Evolutionary conservation across 2,888 invertebrate species (phyloP), one percentile per base, ranked within the genome.

Genomic region (Reticulitermes lucifugus): DNA sequence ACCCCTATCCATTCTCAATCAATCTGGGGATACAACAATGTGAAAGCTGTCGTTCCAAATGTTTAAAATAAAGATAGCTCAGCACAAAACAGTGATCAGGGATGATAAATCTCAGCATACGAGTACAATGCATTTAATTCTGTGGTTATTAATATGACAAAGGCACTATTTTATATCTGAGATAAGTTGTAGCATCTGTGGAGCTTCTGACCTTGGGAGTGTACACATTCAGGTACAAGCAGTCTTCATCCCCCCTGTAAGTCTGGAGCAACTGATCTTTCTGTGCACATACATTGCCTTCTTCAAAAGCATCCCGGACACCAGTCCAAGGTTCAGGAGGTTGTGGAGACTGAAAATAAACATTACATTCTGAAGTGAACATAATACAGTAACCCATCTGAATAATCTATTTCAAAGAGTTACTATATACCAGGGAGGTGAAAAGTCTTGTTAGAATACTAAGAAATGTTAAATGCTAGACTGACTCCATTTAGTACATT

Each of bases 251-350:
- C 0, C 90, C 90, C 21, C 60, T 71, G 55, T 51, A 65, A 4
- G 25, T 21, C n/a, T 46, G 79, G 21, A 87, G 87, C 59, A 88
- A 86, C 1, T 84, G 46, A 82, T 89, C 89, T 43, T 89, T 89
- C 87, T 92, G 92, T 0, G 91, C 90, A 88, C 92, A 92, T 2
- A 94, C 81, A 89, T 94, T 88, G 87, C 90, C 89, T 88, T 91
- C 91, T 83, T 90, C 89, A 6, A 92, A 92, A 14, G 93, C 93
- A 89, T 93, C 92, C 89, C 91, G 91, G 75, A 91, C 90, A 0
- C 91, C 91, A 25, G 90, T 86, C 92, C 92, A 92, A 83, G 90
- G 88, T 22, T 91, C 90, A 25, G 91, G 89, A 46, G 91, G 88
- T 86, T 91, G 89, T 5, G 92, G 92, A 87, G 88, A 89, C 91